These are phyloP conservation scores for Drosophila picticornis DNA, from an alignment of 2,888 invertebrate species.

Conservation along the genomic window DNA sequence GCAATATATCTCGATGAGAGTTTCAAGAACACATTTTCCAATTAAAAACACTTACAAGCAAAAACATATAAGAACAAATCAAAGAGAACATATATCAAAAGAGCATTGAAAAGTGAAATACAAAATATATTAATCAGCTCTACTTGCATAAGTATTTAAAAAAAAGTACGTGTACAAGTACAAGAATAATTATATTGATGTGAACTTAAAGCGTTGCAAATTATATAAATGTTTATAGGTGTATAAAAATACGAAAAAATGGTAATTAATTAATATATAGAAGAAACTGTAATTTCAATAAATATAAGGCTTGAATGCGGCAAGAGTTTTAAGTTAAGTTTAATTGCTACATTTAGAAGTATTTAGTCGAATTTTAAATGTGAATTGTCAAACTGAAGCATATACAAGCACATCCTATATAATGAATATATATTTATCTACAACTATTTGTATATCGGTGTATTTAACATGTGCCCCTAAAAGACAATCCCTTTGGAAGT, in stretches of 20 bases:
- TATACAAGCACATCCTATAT: constrained; percentile 29
- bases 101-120: constrained; percentile 19
- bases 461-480: constrained; percentile 62
- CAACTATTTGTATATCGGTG: constrained; percentile 76
- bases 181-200: constrained; percentile 63
- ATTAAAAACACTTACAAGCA: constrained; percentile 28
- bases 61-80: constrained; percentile 12
- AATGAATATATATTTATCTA: constrained; percentile 48
- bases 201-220: constrained; percentile 67
- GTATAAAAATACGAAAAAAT: constrained; percentile 64
- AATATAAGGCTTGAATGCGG: constrained; percentile 54
- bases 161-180: constrained; percentile 7
- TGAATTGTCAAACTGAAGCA: constrained; percentile 34
- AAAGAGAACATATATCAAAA: constrained; percentile 36
- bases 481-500: constrained; percentile 81
- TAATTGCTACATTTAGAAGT: constrained; percentile 45
- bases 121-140: constrained; percentile 31
- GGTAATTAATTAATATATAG: constrained; percentile 70
- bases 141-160: constrained; percentile 31
- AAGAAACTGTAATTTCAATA: constrained; percentile 86
- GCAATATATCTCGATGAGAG: constrained; percentile 63
- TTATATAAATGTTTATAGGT: constrained; percentile 73
- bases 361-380: constrained; percentile 68
- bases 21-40: constrained; percentile 56
- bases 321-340: constrained; percentile 40